These are phyloP conservation scores for Neodon shergylaensis DNA, from an alignment of 2,113 vertebrate genomes.

Conservation along the genomic window DNA sequence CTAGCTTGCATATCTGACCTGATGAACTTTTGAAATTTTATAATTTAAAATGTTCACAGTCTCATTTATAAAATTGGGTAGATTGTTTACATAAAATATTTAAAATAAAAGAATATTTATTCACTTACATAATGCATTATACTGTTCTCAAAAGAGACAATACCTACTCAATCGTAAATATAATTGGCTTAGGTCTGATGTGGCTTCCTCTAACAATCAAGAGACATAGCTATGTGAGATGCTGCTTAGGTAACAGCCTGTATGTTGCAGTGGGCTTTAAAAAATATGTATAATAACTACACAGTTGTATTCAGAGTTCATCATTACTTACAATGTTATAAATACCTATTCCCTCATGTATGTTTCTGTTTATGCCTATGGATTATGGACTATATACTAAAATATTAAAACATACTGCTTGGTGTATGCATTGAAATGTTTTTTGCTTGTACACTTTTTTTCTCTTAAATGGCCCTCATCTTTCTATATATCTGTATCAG, in stretches of 20 bases:
- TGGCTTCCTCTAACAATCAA: not conserved
- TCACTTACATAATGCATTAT: not conserved
- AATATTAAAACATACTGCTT: not conserved
- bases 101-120: not conserved
- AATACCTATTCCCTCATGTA: not conserved
- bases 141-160: not conserved
- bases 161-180: not conserved
- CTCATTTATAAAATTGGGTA: not conserved
- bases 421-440: not conserved
- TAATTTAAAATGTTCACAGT: not conserved
- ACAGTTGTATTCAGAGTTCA: not conserved
- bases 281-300: not conserved
- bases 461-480: not conserved
- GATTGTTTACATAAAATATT: not conserved
- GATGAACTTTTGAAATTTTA: not conserved
- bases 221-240: not conserved
- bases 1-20: fast-evolving
- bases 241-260: not conserved
- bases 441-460: not conserved
- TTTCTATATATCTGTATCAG: not conserved
- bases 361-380: not conserved
- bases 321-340: not conserved
- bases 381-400: not conserved
- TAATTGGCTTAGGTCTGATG: not conserved
- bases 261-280: not conserved